Percentiles rank a stretch among this genome's conserved stretches.
Conservation (phyloP, 2,113 vertebrate species). For the Dicentrarchus labrax region DNA sequence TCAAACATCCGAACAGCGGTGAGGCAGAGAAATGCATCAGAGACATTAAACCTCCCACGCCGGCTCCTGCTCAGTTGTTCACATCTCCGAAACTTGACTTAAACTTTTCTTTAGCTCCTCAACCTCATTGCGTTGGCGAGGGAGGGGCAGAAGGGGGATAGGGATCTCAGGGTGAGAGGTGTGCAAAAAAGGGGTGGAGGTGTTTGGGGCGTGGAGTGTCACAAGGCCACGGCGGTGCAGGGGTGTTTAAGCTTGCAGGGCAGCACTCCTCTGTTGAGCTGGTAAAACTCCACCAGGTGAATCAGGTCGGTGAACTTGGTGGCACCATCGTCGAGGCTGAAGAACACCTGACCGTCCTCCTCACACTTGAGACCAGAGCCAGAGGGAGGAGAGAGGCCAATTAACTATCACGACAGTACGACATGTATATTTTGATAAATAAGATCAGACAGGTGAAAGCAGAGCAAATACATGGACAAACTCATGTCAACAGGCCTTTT, state of each 20-base stretch:
- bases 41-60: slow-evolving; percentile 2
- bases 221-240: slow-evolving; percentile 98
- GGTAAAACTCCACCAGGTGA: slow-evolving; percentile 99
- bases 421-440: not conserved
- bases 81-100: slow-evolving; percentile 42
- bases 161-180: slow-evolving; percentile 56
- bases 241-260: slow-evolving; percentile 99
- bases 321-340: slow-evolving; percentile 96
- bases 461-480: too few species aligned
- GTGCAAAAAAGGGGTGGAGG: slow-evolving; percentile 64
- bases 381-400: slow-evolving; percentile 21
- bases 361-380: slow-evolving; percentile 86
- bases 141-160: slow-evolving; percentile 19
- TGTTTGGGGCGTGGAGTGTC: slow-evolving; percentile 78
- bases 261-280: slow-evolving; percentile 98
- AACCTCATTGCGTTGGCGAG: slow-evolving; percentile 31
- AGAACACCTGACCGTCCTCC: slow-evolving; percentile 96
- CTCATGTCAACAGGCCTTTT: too few species aligned
- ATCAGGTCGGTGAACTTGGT: slow-evolving; percentile 99
- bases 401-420: slow-evolving; percentile 1
- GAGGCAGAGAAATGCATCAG: slow-evolving; percentile 50
- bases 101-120: slow-evolving; percentile 50
- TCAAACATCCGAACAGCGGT: slow-evolving; percentile 47
- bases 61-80: slow-evolving; percentile 21
- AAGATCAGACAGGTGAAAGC: not conserved